phyloP scores from a whole-genome alignment of 1,140 invertebrate genomes.

The Trinorchestia longiramus region DNA sequence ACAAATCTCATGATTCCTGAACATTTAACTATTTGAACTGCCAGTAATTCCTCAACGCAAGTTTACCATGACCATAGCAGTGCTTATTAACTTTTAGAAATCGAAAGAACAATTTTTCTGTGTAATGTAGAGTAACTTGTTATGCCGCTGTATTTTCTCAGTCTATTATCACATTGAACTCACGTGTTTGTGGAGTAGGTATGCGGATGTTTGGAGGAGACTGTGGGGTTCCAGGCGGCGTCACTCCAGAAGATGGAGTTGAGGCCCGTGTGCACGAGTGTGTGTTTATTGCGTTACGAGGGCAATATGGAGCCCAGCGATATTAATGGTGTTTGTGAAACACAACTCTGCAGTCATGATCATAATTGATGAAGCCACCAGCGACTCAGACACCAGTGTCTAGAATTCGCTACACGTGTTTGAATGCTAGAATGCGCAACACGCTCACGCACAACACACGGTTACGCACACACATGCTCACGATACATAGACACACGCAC shows the following conservation, averaged over 20 bases:
- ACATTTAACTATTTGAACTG: too few species aligned
- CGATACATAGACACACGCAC: too few species aligned
- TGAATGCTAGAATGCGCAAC: not conserved
- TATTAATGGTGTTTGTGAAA: slow-evolving; percentile 9
- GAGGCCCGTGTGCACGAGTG: not conserved
- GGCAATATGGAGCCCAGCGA: not conserved
- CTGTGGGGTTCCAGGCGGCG: too few species aligned
- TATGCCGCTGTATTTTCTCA: not conserved
- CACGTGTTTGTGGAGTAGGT: not conserved
- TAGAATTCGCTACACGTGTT: not conserved
- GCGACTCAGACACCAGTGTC: not conserved
- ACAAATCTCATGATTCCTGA: too few species aligned
- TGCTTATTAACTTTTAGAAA: not conserved
- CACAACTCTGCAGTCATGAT: slow-evolving; percentile 6
- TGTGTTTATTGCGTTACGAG: not conserved
- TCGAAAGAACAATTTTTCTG: not conserved
- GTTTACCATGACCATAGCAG: not conserved
- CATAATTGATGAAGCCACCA: slow-evolving; percentile 7
- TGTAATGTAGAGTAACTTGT: not conserved
- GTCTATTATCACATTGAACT: not conserved
- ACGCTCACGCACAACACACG: not conserved
- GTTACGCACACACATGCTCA: too few species aligned
- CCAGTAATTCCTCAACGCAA: not conserved
- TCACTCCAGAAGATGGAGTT: not conserved
- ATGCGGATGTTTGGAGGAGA: not conserved